These are phyloP conservation scores for Leptinotarsa undecemlineata DNA, from an alignment of 1,140 invertebrate species.

Conservation along the genomic window DNA sequence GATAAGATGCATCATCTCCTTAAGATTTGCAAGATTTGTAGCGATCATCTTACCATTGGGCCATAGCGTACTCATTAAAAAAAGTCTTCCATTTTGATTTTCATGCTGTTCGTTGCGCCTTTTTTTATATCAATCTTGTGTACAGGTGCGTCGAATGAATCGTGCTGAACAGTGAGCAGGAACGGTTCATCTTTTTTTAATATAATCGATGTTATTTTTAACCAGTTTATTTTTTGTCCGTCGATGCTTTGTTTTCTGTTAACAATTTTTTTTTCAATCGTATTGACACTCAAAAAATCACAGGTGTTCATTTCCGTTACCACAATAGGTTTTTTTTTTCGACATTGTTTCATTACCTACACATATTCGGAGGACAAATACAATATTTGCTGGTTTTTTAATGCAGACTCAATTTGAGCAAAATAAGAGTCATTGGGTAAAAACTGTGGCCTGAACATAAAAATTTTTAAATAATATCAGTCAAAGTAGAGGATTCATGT, in stretches of 20 bases:
- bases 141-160: not conserved
- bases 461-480: conserved; percentile 48
- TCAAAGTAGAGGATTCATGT: conserved; percentile 37
- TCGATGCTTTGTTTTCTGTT: conserved; percentile 27
- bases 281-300: conserved; percentile 13
- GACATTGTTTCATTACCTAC: conserved; percentile 43
- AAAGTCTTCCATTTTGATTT: too few species aligned
- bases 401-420: conserved; percentile 44
- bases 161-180: conserved; percentile 17
- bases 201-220: conserved; percentile 27
- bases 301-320: conserved; percentile 18
- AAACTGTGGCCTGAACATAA: conserved; percentile 52
- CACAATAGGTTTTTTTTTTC: conserved; percentile 34
- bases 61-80: too few species aligned
- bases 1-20: too few species aligned
- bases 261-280: conserved; percentile 27
- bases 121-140: conserved; percentile 20
- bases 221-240: conserved; percentile 30
- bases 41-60: too few species aligned
- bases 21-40: too few species aligned
- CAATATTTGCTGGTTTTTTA: conserved; percentile 48
- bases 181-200: conserved; percentile 29
- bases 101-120: not conserved
- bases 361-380: conserved; percentile 48
- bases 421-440: conserved; percentile 54